Conservation (phyloP, 1,140 invertebrate species). For the Hycleus phaleratus region DNA sequence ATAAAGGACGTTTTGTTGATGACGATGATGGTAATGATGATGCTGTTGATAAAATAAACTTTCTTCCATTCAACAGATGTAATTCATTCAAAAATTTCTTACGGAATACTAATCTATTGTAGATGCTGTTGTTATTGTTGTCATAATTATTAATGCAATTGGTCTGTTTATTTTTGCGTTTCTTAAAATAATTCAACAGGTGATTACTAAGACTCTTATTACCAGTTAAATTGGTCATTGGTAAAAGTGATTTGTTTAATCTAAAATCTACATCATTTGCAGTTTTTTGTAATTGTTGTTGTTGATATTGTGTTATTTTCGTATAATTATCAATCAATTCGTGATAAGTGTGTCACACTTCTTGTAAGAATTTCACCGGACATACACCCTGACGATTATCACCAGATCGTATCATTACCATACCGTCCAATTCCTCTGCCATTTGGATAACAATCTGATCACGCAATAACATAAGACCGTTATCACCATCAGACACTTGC, state of each 20-base stretch:
- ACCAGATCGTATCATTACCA: slow-evolving; percentile 86
- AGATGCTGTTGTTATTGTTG: slow-evolving; percentile 40
- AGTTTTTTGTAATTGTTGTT: too few species aligned
- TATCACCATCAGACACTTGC: slow-evolving; percentile 56
- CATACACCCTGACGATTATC: slow-evolving; percentile 78
- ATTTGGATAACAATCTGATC: slow-evolving; percentile 76
- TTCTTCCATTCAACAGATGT: slow-evolving; percentile 41
- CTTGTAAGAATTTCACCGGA: slow-evolving; percentile 74
- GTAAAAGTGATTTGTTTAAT: too few species aligned
- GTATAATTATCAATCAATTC: too few species aligned
- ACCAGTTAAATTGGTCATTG: too few species aligned
- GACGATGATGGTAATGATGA: slow-evolving; percentile 5
- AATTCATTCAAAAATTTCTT: slow-evolving; percentile 39
- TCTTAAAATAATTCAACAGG: slow-evolving; percentile 40
- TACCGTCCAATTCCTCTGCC: slow-evolving; percentile 84
- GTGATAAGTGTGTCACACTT: slow-evolving; percentile 36
- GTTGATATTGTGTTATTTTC: too few species aligned
- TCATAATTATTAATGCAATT: slow-evolving; percentile 32
- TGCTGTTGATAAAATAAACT: slow-evolving; percentile 34
- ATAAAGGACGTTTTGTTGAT: slow-evolving; percentile 45
- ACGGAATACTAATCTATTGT: slow-evolving; percentile 19
- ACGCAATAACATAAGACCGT: slow-evolving; percentile 52
- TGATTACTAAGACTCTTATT: slow-evolving; percentile 15
- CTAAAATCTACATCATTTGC: too few species aligned
- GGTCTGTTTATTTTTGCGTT: slow-evolving; percentile 40